These are phyloP conservation scores for Proisotoma minuta DNA, from an alignment of 2,888 invertebrate genomes.

Conservation along the genomic window DNA sequence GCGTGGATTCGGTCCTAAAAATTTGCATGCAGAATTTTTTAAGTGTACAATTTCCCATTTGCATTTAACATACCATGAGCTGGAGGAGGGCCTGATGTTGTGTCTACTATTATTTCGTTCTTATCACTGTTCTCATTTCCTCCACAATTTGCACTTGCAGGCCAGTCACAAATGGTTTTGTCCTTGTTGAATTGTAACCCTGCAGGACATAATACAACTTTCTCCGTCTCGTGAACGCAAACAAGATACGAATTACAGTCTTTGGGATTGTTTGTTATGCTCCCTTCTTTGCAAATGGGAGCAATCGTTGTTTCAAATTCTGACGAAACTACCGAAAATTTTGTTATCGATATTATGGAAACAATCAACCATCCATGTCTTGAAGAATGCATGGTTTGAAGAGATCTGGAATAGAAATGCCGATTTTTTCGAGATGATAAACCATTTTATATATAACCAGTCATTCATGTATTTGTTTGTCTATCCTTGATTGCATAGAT, in stretches of 20 bases:
- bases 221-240: constrained; percentile 30
- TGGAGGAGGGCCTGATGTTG: constrained; percentile 19
- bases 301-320: neutral
- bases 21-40: no score
- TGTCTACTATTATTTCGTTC: neutral
- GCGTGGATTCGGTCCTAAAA: constrained; percentile 27
- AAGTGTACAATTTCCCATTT: neutral
- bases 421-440: no score
- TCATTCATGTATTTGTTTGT: no score
- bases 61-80: constrained; percentile 20
- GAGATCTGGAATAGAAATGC: no score
- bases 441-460: no score
- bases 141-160: constrained; percentile 29
- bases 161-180: constrained; percentile 35
- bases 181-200: constrained; percentile 30
- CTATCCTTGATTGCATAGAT: no score
- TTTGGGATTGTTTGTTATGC: constrained; percentile 18
- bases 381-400: no score
- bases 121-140: neutral
- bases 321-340: neutral
- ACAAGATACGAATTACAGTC: constrained; percentile 25
- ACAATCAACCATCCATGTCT: no score
- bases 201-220: constrained; percentile 25
- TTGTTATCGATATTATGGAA: no score
- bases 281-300: constrained; percentile 30